phyloP scores from a whole-genome alignment of 2,888 invertebrate species.

The Heteromyza rotundicornis region DNA sequence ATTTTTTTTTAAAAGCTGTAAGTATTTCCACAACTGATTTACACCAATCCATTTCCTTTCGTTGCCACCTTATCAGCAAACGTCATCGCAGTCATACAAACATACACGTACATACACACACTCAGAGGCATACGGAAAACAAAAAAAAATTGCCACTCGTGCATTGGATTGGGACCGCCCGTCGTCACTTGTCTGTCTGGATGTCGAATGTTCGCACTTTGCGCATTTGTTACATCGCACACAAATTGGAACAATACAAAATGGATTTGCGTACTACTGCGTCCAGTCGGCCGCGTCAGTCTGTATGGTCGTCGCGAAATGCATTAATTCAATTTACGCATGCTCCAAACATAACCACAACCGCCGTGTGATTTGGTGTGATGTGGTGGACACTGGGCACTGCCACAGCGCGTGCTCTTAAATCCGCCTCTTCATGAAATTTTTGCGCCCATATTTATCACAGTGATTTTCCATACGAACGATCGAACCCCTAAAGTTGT shows the following conservation, averaged over 20 bases:
- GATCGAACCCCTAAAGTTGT: conserved; percentile 10
- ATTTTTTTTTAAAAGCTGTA: not conserved
- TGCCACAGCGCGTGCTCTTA: not conserved
- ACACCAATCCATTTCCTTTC: not conserved
- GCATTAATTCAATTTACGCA: conserved; percentile 56
- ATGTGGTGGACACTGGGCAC: conserved; percentile 19
- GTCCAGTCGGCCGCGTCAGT: too few species aligned
- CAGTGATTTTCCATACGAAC: conserved; percentile 1
- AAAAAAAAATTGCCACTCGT: too few species aligned
- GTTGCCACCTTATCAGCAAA: conserved; percentile 9
- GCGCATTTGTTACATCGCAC: conserved; percentile 17
- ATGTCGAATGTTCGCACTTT: conserved; percentile 14
- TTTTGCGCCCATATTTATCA: conserved; percentile 1
- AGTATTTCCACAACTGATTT: conserved; percentile 4
- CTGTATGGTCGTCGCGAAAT: too few species aligned
- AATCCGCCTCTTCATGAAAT: conserved; percentile 17
- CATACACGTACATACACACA: not conserved
- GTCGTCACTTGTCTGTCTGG: conserved; percentile 44
- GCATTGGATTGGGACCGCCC: conserved; percentile 37
- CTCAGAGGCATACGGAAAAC: not conserved
- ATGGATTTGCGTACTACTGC: not conserved
- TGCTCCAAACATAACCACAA: conserved; percentile 33
- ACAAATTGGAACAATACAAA: conserved; percentile 48
- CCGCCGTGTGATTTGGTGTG: conserved; percentile 41
- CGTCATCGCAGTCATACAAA: conserved; percentile 4